Conservation (phyloP, 2,888 invertebrate genomes). For the Apamea monoglypha region DNA sequence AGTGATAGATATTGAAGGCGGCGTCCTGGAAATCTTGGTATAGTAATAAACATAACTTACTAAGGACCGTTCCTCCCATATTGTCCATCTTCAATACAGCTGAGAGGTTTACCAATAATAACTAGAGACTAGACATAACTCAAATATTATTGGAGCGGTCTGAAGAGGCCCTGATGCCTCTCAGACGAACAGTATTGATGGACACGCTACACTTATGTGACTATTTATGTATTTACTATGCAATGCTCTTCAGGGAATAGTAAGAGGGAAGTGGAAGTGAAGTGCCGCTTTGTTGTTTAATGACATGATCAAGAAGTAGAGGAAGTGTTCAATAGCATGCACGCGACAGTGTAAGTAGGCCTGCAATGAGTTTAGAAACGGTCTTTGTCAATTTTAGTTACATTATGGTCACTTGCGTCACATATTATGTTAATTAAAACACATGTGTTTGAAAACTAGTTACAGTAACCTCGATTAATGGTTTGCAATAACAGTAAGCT, state of each 20-base stretch:
- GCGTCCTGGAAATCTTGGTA: neutral
- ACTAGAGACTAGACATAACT: conserved; percentile 24
- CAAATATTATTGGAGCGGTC: conserved; percentile 52
- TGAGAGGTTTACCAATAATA: conserved; percentile 25
- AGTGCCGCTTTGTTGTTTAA: conserved; percentile 47
- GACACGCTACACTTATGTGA: conserved; percentile 48
- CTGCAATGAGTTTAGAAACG: neutral
- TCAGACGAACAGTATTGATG: conserved; percentile 45
- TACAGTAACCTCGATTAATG: conserved; percentile 44
- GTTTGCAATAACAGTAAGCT: conserved; percentile 30
- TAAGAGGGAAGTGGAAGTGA: conserved; percentile 40
- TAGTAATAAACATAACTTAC: conserved; percentile 28
- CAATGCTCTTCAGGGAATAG: conserved; percentile 50
- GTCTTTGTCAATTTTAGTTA: conserved; percentile 20
- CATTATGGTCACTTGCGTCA: conserved; percentile 8
- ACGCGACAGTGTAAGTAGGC: neutral
- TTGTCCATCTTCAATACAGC: conserved; percentile 23
- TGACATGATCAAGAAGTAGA: conserved; percentile 42
- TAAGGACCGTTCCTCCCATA: conserved; percentile 1
- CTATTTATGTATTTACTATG: conserved; percentile 50
- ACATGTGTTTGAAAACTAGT: conserved; percentile 34
- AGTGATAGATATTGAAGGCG: conserved; percentile 4
- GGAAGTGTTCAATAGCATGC: conserved; percentile 28
- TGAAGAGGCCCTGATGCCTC: conserved; percentile 37
- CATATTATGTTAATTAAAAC: conserved; percentile 16